These are phyloP conservation scores for Microplitis manilae DNA, from an alignment of 2,888 invertebrate genomes.

Conservation along the genomic window DNA sequence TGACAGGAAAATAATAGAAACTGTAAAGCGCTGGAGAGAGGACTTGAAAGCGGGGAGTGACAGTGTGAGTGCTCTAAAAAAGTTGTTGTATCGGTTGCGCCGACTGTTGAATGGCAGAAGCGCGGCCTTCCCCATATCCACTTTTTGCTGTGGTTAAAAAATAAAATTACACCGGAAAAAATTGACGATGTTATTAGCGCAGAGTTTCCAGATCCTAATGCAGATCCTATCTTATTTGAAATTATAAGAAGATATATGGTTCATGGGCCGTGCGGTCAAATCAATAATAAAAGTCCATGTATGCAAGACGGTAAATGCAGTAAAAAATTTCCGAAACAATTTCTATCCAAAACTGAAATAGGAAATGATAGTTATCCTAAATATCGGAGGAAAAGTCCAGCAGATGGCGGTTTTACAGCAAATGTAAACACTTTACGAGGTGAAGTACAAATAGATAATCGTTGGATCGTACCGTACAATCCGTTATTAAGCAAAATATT, in stretches of 20 bases:
- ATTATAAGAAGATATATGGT: background rate
- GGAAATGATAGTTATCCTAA: constrained; percentile 18
- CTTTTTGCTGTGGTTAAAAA: constrained; percentile 56
- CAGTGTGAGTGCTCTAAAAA: too few relatives aligned
- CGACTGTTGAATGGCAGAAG: constrained; percentile 60
- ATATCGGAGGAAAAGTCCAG: background rate
- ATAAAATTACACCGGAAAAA: constrained; percentile 39
- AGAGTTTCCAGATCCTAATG: constrained; percentile 52
- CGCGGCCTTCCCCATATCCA: constrained; percentile 59
- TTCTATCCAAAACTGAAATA: background rate
- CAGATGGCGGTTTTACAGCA: background rate
- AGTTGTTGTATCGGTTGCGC: constrained; percentile 48
- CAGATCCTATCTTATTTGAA: constrained; percentile 46
- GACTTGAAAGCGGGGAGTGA: too few relatives aligned
- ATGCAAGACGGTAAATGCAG: too few relatives aligned
- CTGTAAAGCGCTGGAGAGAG: too few relatives aligned
- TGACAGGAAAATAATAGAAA: too few relatives aligned
- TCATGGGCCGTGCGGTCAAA: too few relatives aligned
- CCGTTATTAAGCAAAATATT: too few relatives aligned
- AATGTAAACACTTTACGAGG: background rate
- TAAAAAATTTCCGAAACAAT: constrained; percentile 55
- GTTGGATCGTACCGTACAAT: too few relatives aligned
- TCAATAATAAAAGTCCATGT: too few relatives aligned
- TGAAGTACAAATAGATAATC: too few relatives aligned
- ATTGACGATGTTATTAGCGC: constrained; percentile 48